Percentiles rank a stretch among this genome's conserved stretches.
These are phyloP conservation scores for Mastomys coucha DNA, from an alignment of 2,113 vertebrate genomes.

Conservation along the genomic window DNA sequence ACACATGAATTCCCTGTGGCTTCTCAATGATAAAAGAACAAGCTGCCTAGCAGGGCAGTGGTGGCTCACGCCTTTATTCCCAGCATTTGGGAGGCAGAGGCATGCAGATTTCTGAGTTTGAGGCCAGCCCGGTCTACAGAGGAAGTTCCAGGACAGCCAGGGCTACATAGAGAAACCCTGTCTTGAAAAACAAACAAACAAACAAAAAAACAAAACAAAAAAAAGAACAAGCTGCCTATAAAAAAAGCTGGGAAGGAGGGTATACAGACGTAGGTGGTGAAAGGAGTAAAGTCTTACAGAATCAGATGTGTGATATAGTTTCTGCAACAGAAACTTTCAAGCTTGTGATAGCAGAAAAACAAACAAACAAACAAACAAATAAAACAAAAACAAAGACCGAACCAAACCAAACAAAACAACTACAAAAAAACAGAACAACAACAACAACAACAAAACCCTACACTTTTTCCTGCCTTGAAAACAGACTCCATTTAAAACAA, in stretches of 20 bases:
- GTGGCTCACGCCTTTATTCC: too few relatives aligned
- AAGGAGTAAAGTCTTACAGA: too few relatives aligned
- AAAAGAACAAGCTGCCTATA: background rate
- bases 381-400: background rate
- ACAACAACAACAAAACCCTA: background rate
- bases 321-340: background rate
- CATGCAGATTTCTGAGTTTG: too few relatives aligned
- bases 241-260: background rate
- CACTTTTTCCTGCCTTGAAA: background rate
- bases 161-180: too few relatives aligned
- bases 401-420: too few relatives aligned
- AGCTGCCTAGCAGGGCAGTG: background rate
- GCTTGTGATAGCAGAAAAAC: background rate
- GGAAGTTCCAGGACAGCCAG: too few relatives aligned
- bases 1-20: background rate
- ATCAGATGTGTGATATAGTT: background rate
- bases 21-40: background rate
- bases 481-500: slow-evolving; percentile 54
- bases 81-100: too few relatives aligned
- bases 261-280: background rate
- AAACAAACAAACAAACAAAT: background rate
- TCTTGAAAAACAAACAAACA: too few relatives aligned
- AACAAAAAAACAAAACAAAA: too few relatives aligned
- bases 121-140: too few relatives aligned
- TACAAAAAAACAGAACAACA: background rate